Conservation (phyloP, 2,797 vertebrate genomes). For the Psittacula derbiana region DNA sequence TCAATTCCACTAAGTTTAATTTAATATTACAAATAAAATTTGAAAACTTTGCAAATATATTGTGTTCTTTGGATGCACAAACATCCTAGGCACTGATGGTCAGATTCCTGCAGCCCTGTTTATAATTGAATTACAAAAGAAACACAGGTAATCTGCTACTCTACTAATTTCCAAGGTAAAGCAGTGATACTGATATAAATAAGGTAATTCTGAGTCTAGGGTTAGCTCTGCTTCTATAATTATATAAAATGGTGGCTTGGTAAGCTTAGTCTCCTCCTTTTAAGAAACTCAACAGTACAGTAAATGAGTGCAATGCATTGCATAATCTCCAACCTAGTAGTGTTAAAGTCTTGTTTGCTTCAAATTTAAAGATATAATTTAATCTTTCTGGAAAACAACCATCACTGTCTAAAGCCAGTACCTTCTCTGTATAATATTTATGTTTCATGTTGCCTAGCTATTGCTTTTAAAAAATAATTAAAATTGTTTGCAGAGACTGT, state of each 20-base stretch:
- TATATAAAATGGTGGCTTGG: not conserved
- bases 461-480: not conserved
- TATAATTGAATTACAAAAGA: not conserved
- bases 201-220: not conserved
- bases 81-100: not conserved
- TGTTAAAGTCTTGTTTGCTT: not conserved
- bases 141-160: not conserved
- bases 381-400: not conserved
- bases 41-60: not conserved
- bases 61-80: not conserved
- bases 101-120: not conserved
- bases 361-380: not conserved
- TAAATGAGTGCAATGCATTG: not conserved
- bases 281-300: not conserved
- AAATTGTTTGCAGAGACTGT: not conserved
- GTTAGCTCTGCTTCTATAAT: not conserved
- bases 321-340: not conserved
- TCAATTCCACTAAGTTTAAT: not conserved
- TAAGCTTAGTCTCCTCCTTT: not conserved
- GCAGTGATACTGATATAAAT: not conserved
- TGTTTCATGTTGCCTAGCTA: not conserved
- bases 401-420: not conserved
- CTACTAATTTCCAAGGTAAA: not conserved
- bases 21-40: not conserved
- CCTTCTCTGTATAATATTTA: not conserved